These are phyloP conservation scores for Atherinosoma microstoma DNA, from an alignment of 2,797 vertebrate species.

Conservation along the genomic window DNA sequence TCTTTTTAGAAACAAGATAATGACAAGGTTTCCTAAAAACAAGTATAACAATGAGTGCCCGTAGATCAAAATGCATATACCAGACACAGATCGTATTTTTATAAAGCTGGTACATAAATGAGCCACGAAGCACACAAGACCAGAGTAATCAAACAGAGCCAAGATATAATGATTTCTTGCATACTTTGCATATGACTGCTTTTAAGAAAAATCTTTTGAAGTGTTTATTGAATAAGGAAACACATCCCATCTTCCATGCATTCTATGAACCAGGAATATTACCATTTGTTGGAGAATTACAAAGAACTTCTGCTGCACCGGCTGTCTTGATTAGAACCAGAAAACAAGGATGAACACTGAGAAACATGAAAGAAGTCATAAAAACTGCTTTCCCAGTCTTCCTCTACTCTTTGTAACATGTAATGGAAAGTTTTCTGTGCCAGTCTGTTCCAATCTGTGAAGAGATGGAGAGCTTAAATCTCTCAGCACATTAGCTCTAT, in stretches of 20 bases:
- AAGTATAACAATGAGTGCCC: not conserved
- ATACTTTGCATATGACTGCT: not conserved
- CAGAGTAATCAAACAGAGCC: not conserved
- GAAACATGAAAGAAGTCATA: slow-evolving; percentile 17
- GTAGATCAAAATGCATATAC: not conserved
- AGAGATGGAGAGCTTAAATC: slow-evolving; percentile 62
- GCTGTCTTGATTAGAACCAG: slow-evolving; percentile 24
- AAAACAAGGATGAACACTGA: slow-evolving; percentile 29
- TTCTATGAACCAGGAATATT: slow-evolving; percentile 21
- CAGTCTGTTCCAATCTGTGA: slow-evolving; percentile 48
- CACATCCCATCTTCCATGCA: slow-evolving; percentile 10
- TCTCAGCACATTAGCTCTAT: slow-evolving; percentile 73
- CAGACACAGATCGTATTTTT: not conserved
- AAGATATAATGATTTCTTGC: not conserved
- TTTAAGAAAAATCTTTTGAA: not conserved
- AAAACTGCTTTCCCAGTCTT: slow-evolving; percentile 20
- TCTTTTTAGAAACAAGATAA: not conserved
- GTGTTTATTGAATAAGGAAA: slow-evolving; percentile 2
- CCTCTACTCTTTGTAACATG: slow-evolving; percentile 31
- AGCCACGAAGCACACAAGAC: not conserved
- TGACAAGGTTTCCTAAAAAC: not conserved
- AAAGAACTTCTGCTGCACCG: slow-evolving; percentile 31
- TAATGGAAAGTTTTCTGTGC: slow-evolving; percentile 49
- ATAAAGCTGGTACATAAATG: not conserved
- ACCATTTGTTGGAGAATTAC: slow-evolving; percentile 27